A percentile compares a stretch with the other conserved stretches of the same genome.
Conservation (phyloP, 2,797 vertebrate species). For the Crenuchus spilurus region DNA sequence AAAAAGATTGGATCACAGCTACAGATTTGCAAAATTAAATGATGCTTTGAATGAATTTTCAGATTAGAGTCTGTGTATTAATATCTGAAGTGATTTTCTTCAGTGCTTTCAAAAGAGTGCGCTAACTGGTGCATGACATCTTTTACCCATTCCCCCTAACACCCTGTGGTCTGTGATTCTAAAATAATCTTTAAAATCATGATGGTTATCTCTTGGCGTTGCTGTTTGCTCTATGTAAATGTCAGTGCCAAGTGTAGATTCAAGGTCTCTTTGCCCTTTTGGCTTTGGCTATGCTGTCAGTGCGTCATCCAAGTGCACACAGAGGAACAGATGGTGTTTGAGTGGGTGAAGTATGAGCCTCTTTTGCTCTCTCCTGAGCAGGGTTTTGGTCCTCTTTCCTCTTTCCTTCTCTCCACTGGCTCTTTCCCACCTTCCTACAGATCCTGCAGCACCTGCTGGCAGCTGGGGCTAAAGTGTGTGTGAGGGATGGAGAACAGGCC, state of each 20-base stretch:
- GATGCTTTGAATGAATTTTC: too few relatives aligned
- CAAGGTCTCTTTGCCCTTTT: constrained; percentile 40
- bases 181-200: too few relatives aligned
- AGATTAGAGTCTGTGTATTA: too few relatives aligned
- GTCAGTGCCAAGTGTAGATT: constrained; percentile 40
- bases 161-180: too few relatives aligned
- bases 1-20: too few relatives aligned
- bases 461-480: constrained; percentile 37
- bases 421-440: constrained; percentile 3
- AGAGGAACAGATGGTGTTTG: constrained; percentile 57
- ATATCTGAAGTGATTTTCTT: too few relatives aligned
- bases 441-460: constrained; percentile 57
- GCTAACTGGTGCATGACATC: too few relatives aligned
- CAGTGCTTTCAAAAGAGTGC: too few relatives aligned
- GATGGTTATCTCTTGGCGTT: background rate
- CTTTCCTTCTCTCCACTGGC: background rate
- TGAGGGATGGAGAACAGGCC: constrained; percentile 47
- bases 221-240: background rate
- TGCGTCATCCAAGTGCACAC: constrained; percentile 32
- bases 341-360: constrained; percentile 22
- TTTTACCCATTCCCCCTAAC: too few relatives aligned
- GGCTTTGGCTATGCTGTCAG: constrained; percentile 16
- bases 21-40: too few relatives aligned
- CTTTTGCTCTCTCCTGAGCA: constrained; percentile 37
- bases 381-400: constrained; percentile 29